Base-by-base conservation (phyloP, 2,797 vertebrate species). In the Sparidentex hasta region DNA sequence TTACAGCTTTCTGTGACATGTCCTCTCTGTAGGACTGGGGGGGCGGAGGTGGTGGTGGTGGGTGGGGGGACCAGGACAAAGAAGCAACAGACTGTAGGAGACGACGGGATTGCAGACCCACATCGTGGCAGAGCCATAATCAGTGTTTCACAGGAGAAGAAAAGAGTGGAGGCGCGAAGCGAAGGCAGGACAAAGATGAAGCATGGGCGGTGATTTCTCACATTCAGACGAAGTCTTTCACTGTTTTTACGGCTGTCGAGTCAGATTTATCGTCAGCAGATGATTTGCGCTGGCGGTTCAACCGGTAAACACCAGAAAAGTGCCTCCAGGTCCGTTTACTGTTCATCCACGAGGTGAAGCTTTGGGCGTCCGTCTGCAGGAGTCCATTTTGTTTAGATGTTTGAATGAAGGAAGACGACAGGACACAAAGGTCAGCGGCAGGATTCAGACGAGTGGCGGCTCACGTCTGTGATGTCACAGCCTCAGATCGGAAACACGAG, bases 1-100 rank as follows among this genome's bases (percentile, higher is more conserved):
- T 63, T 75, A 61, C 51, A 16, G 76, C 21, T 3, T 11, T 4
- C 11, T 7, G 11, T 46, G 47, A 67, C 66, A 14, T 18, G 65
- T 33, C 57, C 61, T n/a, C 61, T n/a, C 16, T 33, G 33, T 8
- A 70, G 44, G 33, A 51, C 17, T 12, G 63, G 63, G n/a, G 47
- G 68, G 33, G 33, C 7, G 33, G 33, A 33, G 33, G 52, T 0
- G 23, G 56, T 7, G 23, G 6, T 6, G 23, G 17, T 23, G 43
- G 9, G 6, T 9, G 23, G 17, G 57, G 50, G 27, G 1, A 13
- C 29, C 59, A 17, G 77, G 81, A 81, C 81, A 75, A 83, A 76
- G 71, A 48, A 11, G 47, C 50, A 51, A 25, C 61, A 58, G 58
- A 54, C 55, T 33, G 59, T 21, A 46, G 71, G 66, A 74, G 71